These are phyloP conservation scores for Galerucella nymphaeae DNA, from an alignment of 2,888 invertebrate species.

Conservation along the genomic window DNA sequence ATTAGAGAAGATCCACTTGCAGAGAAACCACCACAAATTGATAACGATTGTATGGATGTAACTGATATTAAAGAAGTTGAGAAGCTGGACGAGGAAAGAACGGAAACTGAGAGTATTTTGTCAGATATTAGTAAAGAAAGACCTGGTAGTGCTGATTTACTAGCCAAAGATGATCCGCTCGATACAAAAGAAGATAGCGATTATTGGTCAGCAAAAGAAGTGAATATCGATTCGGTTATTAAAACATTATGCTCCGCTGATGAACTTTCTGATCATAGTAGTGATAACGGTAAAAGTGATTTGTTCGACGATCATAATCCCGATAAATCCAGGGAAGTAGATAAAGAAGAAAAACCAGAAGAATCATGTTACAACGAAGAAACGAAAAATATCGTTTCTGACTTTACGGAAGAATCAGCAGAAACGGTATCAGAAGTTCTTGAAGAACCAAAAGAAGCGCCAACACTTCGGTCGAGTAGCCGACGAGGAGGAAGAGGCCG, in stretches of 20 bases:
- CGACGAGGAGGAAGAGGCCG: constrained; percentile 62
- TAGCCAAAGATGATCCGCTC: constrained; percentile 64
- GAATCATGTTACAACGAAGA: constrained; percentile 18
- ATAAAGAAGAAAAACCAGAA: constrained; percentile 32
- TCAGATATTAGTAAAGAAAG: constrained; percentile 61
- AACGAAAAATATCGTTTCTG: constrained; percentile 32
- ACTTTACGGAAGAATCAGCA: constrained; percentile 42
- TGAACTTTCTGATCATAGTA: constrained; percentile 63
- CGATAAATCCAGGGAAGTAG: constrained; percentile 32
- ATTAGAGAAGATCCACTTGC: constrained; percentile 35
- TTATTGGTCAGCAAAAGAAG: constrained; percentile 82
- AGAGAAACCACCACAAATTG: constrained; percentile 35
- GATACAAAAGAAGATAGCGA: constrained; percentile 69
- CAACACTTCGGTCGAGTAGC: constrained; percentile 48
- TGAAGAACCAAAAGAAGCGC: constrained; percentile 57
- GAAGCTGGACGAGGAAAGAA: constrained; percentile 60
- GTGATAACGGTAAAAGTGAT: constrained; percentile 59
- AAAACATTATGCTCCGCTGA: constrained; percentile 74
- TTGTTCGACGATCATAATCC: constrained; percentile 48
- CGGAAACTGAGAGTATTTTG: constrained; percentile 59
- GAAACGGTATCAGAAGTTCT: constrained; percentile 50
- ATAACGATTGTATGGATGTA: constrained; percentile 47
- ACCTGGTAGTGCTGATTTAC: constrained; percentile 57
- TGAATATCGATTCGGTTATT: constrained; percentile 84
- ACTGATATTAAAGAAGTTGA: constrained; percentile 60